Base-by-base conservation (phyloP, 1,140 invertebrate species). In the Chrysoperla carnea region DNA sequence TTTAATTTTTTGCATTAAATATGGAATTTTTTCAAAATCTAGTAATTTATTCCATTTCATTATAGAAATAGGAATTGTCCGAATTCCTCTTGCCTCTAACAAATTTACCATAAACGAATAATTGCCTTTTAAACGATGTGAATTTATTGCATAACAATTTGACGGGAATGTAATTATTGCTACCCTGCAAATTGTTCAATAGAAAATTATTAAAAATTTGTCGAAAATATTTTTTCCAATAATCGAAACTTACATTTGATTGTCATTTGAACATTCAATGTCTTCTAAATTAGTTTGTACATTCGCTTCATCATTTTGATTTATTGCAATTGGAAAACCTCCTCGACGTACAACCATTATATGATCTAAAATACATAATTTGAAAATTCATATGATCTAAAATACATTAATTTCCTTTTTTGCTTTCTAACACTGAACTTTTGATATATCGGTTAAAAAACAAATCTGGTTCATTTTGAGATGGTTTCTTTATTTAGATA, bases 271-370 rank as follows among this genome's bases (percentile, higher is more conserved):
- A 37, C 55, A 35, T 39, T 44, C 38, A 40, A 70, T 43, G 39
- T 69, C 61, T 48, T 67, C 60, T 29, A 67, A 38, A 47, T 49
- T 50, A 35, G 37, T 41, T 27, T 37, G 37, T 37, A 40, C 36
- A 36, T 51, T 43, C 6, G 54, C 37, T 40, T 49, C 33, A 29
- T 43, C 36, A 33, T 35, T 4, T 7, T 44, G 33, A n/a, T 64
- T 59, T 31, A 69, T 52, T 29, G 62, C 56, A 23, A 71, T 48
- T 11, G 68, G 60, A 50, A 58, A 67, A 15, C 68, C 67, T 43
- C 63, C 63, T 48, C 67, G 63, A 35, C 64, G 54, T 55, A 72
- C 60, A 4, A 70, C 50, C 27, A 72, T 46, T 8, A 60, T 52
- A 48, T 70, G 60, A 61, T 74, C 70, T 72, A 43, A 47, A 64